Conservation (phyloP, 2,888 invertebrate genomes). For the Hedychridium roseum region DNA sequence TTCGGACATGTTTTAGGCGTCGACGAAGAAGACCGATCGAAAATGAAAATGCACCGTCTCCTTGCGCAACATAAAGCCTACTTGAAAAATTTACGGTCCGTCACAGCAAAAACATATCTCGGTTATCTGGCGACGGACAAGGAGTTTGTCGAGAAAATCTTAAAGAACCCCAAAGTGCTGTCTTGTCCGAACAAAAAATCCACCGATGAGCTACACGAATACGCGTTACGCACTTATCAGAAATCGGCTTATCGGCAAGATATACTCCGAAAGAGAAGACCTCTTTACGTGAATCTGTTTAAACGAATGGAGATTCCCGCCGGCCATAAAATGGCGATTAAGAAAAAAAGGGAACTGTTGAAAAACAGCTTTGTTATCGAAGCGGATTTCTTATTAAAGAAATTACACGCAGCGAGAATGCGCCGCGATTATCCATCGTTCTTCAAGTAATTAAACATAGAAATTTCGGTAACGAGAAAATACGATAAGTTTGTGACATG, state of each 20-base stretch:
- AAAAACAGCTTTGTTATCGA: constrained; percentile 57
- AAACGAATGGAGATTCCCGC: constrained; percentile 53
- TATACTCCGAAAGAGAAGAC: constrained; percentile 61
- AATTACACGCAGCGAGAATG: constrained; percentile 52
- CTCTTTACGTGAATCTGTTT: constrained; percentile 63
- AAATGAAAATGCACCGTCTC: constrained; percentile 47
- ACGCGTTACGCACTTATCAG: constrained; percentile 52
- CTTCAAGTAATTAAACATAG: constrained; percentile 38
- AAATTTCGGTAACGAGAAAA: background rate
- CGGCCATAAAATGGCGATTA: constrained; percentile 49
- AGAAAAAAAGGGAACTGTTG: constrained; percentile 49
- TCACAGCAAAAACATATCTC: constrained; percentile 63
- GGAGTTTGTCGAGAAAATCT: constrained; percentile 57
- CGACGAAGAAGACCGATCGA: constrained; percentile 46
- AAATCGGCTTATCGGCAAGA: constrained; percentile 60
- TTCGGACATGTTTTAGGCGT: no score
- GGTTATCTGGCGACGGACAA: constrained; percentile 63
- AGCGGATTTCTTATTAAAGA: constrained; percentile 58
- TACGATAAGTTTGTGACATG: background rate
- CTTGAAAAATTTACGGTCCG: constrained; percentile 29
- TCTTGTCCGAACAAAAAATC: constrained; percentile 60
- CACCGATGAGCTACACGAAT: constrained; percentile 45
- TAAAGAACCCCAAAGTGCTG: constrained; percentile 46
- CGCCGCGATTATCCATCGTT: constrained; percentile 42
- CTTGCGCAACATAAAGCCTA: constrained; percentile 24